phyloP scores from a whole-genome alignment of 2,113 vertebrate species.

The Conger conger region DNA sequence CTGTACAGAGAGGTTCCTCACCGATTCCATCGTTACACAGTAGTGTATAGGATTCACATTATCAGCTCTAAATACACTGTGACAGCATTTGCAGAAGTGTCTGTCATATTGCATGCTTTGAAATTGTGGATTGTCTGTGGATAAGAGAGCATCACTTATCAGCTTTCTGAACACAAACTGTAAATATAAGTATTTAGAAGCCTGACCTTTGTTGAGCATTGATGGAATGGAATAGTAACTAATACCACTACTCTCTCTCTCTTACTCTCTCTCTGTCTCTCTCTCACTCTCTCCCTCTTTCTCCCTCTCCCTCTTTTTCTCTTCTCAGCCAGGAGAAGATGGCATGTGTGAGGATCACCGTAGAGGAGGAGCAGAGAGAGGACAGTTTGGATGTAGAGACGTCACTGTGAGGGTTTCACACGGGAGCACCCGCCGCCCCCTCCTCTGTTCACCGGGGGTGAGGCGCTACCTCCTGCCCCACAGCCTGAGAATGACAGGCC shows the following conservation, averaged over 20 bases:
- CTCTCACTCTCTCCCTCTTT: neutral
- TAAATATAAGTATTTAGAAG: too few species aligned
- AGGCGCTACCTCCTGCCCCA: neutral
- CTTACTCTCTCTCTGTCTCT: neutral
- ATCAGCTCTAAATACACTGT: too few species aligned
- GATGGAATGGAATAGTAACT: neutral
- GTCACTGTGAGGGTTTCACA: conserved; percentile 74
- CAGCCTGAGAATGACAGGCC: neutral
- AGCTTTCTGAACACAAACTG: too few species aligned
- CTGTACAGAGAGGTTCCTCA: neutral
- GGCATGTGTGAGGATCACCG: conserved; percentile 81
- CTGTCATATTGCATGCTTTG: too few species aligned
- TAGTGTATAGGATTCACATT: too few species aligned
- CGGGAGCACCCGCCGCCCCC: conserved; percentile 47
- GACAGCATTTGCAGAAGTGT: too few species aligned
- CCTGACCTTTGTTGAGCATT: too few species aligned
- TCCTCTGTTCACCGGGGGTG: conserved; percentile 4
- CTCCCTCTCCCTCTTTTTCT: conserved; percentile 50
- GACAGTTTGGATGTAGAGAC: conserved; percentile 81
- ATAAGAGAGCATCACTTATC: too few species aligned
- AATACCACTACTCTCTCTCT: neutral
- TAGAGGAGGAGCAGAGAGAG: conserved; percentile 73
- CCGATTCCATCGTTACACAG: too few species aligned
- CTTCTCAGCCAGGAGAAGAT: conserved; percentile 85
- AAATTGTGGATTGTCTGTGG: too few species aligned